phyloP scores from a whole-genome alignment of 2,113 vertebrate genomes.

The Saguinus midas region DNA sequence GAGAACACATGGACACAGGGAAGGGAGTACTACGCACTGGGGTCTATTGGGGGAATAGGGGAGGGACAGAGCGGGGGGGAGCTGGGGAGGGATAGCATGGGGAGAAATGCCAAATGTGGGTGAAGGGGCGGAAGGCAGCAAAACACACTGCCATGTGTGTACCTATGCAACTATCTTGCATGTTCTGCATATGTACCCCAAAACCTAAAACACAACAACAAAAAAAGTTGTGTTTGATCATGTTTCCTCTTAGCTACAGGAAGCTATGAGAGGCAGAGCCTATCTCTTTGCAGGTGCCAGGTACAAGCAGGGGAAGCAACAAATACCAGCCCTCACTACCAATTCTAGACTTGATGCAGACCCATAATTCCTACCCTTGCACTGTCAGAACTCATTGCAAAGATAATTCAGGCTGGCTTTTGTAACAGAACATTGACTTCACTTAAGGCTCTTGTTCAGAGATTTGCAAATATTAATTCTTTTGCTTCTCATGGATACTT shows the following conservation, averaged over 20 bases:
- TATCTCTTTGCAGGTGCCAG: neutral
- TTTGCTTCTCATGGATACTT: neutral
- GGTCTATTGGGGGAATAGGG: no score
- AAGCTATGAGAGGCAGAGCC: neutral
- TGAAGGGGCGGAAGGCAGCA: no score
- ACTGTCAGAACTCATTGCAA: neutral
- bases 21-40: no score
- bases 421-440: neutral
- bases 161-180: no score
- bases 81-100: no score
- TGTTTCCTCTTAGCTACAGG: neutral
- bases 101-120: no score
- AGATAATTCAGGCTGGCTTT: neutral
- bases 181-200: no score
- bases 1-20: no score
- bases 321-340: fast-evolving
- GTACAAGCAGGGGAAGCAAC: fast-evolving
- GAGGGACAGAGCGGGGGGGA: no score
- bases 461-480: neutral
- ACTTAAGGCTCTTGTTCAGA: neutral
- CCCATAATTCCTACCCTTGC: neutral
- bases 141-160: no score
- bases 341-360: neutral
- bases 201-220: no score
- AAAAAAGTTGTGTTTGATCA: neutral